Percentiles rank a stretch among this genome's conserved stretches.
Evolutionary conservation across 2,113 vertebrate genomes (phyloP).

Genomic region (Atractosteus spatula): DNA sequence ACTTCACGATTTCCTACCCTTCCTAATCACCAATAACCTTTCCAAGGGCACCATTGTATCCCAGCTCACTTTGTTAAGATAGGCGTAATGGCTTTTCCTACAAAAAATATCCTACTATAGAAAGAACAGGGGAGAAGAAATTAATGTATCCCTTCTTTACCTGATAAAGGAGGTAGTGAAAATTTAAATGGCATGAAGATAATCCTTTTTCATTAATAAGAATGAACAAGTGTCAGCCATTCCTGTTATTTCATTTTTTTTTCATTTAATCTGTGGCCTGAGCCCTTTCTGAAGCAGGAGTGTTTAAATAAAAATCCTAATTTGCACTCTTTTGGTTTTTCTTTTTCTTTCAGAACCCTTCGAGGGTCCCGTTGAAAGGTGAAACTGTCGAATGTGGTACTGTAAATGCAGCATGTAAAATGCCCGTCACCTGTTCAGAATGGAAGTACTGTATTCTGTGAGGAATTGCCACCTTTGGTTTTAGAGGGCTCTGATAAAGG

Average conservation of each 20-base stretch:
- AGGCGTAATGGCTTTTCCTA: slow-evolving; percentile 52
- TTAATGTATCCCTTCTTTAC: slow-evolving; percentile 36
- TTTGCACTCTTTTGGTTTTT: too few species aligned
- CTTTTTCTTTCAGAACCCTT: background rate
- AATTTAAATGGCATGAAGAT: slow-evolving; percentile 33
- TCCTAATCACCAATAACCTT: slow-evolving; percentile 49
- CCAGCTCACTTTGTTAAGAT: slow-evolving; percentile 56
- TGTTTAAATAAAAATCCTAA: too few species aligned
- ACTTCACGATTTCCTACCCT: slow-evolving; percentile 41
- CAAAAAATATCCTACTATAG: slow-evolving; percentile 18
- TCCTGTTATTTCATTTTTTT: background rate
- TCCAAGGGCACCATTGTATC: slow-evolving; percentile 52
- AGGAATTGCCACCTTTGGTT: too few species aligned
- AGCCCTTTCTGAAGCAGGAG: too few species aligned
- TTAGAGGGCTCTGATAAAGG: too few species aligned
- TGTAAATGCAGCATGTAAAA: too few species aligned
- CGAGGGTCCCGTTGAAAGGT: background rate
- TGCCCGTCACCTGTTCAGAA: too few species aligned
- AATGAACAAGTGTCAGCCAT: slow-evolving; percentile 23
- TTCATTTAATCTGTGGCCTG: background rate
- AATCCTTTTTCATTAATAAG: slow-evolving; percentile 37
- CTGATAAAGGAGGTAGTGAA: slow-evolving; percentile 37
- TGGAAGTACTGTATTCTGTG: too few species aligned
- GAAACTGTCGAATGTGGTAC: background rate
- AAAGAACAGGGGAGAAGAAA: slow-evolving; percentile 35